These are phyloP conservation scores for Pollicipes pollicipes DNA, from an alignment of 1,140 invertebrate species.

Conservation along the genomic window DNA sequence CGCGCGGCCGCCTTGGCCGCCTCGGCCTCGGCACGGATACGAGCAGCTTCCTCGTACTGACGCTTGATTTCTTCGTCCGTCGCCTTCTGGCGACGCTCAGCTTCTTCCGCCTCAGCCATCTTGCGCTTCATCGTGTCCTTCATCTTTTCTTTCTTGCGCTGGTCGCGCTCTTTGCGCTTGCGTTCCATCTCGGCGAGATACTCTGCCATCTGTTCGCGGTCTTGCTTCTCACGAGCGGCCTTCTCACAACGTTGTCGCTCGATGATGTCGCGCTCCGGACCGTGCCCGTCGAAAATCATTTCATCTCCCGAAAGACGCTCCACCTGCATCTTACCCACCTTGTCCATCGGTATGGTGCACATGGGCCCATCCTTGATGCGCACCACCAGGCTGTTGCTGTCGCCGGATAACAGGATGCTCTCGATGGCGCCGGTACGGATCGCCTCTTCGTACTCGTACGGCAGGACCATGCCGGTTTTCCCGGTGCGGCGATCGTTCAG, in stretches of 20 bases:
- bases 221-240: neutral
- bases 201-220: neutral
- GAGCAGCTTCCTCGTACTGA: neutral
- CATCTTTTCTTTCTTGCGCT: neutral
- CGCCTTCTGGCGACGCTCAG: neutral
- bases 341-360: conserved; percentile 1
- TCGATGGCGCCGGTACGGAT: neutral
- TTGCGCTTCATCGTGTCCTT: neutral
- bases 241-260: neutral
- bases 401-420: neutral
- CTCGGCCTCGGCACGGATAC: neutral
- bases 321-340: neutral
- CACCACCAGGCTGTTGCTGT: conserved; percentile 1
- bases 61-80: neutral
- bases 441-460: neutral
- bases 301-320: neutral
- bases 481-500: neutral
- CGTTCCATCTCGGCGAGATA: conserved; percentile 1
- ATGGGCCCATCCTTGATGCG: neutral
- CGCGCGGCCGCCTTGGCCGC: neutral
- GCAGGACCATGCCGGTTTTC: neutral
- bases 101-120: conserved; percentile 2
- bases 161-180: neutral
- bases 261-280: neutral
- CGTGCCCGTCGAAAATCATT: neutral